These are phyloP conservation scores for Siphlonurus alternatus DNA, from an alignment of 2,888 invertebrate species.

Conservation along the genomic window DNA sequence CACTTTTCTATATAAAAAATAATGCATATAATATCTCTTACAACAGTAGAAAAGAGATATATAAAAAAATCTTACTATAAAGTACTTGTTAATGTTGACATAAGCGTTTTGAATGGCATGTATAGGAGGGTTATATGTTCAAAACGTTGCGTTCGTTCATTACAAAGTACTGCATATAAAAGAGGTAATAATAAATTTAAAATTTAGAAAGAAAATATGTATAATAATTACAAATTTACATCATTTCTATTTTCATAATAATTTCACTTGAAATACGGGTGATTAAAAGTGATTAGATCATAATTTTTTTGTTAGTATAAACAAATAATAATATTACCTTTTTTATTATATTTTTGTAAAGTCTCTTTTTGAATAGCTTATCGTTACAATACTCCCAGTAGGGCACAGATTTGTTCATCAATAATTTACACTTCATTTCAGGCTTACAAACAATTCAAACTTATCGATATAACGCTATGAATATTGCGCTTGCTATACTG, in stretches of 20 bases:
- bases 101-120: neutral
- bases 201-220: too few species aligned
- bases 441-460: slow-evolving; percentile 1
- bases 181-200: too few species aligned
- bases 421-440: slow-evolving; percentile 1
- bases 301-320: too few species aligned
- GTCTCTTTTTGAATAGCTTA: neutral
- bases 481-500: too few species aligned
- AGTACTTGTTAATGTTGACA: neutral
- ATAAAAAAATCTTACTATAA: neutral
- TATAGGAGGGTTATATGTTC: neutral
- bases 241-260: too few species aligned
- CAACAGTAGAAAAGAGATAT: neutral
- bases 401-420: neutral
- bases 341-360: too few species aligned
- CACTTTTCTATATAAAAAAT: neutral
- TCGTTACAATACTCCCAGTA: neutral
- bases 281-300: too few species aligned
- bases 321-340: too few species aligned
- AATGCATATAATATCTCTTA: neutral
- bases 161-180: too few species aligned
- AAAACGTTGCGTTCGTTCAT: neutral
- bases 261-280: too few species aligned
- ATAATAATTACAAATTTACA: too few species aligned
- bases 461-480: slow-evolving; percentile 3